Base-by-base conservation (phyloP, 2,797 vertebrate genomes). In the Hippoglossus hippoglossus region DNA sequence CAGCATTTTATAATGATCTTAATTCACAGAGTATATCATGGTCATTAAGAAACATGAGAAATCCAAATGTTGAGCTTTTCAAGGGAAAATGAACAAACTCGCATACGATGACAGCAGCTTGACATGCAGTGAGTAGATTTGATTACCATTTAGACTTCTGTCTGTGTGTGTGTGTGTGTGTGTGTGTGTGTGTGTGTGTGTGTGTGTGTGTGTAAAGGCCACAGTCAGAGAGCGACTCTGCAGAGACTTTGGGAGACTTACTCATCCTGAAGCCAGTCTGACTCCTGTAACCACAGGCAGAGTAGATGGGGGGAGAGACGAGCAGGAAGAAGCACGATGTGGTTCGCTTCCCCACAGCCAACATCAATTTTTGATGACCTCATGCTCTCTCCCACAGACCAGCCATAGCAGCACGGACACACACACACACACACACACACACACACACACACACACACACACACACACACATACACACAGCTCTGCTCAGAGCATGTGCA, bases 291-390 rank as follows among this genome's bases (percentile, higher is more conserved):
- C 69, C 71, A 77, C 62, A 66, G 80, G 74, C 74, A 28, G 36
- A 25, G 51, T 12, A 52, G 50, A 61, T 60, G 16, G 34, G 62
- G n/a, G 11, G 31, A 19, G 22, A 1, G 22, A 71, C 15, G 53
- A 66, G 34, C 60, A 53, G 41, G 66, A 60, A 65, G 76, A 74
- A 65, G 74, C 79, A 74, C 61, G 69, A 64, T 68, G 75, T 66
- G 55, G 67, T 83, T 82, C 81, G 57, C 71, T 80, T 74, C 69
- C 82, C 75, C 52, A 49, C 47, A 66, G 67, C 46, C 34, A 59
- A 28, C 78, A 78, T 87, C 26, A 80, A 61, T 85, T 79, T 85
- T 85, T 82, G 41, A 89, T 82, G 85, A 86, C 71, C 71, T 75
- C 51, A 73, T 73, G 73, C 79, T 79, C 64, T 67, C 76, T 46